Evolutionary conservation across 1,140 invertebrate species (phyloP).

Genomic region (Trichonephila clavata): DNA sequence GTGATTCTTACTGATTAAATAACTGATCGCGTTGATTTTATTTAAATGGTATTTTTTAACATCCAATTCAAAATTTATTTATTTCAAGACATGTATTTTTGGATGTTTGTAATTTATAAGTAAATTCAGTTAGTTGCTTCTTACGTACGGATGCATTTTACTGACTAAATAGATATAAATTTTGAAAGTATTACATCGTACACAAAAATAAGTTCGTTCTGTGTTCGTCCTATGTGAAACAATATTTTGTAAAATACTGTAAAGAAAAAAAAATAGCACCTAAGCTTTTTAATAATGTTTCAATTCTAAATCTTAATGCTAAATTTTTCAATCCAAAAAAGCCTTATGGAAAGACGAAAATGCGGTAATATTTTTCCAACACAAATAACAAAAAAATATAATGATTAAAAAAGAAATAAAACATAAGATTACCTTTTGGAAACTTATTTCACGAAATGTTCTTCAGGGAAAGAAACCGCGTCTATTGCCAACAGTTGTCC

Average conservation of each 20-base stretch:
- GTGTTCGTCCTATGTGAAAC: not conserved
- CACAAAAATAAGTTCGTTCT: too few species aligned
- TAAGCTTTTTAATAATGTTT: not conserved
- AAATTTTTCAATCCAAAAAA: not conserved
- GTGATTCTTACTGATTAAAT: too few species aligned
- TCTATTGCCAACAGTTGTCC: conserved; percentile 30
- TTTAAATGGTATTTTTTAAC: too few species aligned
- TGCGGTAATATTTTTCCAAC: not conserved
- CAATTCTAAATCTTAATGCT: not conserved
- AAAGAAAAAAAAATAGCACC: not conserved
- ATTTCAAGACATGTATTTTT: too few species aligned
- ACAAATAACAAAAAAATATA: not conserved
- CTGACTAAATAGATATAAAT: too few species aligned
- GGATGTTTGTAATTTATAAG: too few species aligned
- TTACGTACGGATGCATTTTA: too few species aligned
- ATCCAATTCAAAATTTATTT: too few species aligned
- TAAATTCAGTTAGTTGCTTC: too few species aligned
- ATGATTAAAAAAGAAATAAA: not conserved
- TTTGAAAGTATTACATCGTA: too few species aligned
- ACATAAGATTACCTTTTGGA: not conserved
- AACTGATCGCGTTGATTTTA: too few species aligned
- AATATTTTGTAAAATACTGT: not conserved
- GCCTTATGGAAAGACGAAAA: not conserved
- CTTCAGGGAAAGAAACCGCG: conserved; percentile 4
- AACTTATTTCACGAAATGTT: conserved; percentile 15